These are phyloP conservation scores for Spodoptera exigua DNA, from an alignment of 2,888 invertebrate species.

Conservation along the genomic window DNA sequence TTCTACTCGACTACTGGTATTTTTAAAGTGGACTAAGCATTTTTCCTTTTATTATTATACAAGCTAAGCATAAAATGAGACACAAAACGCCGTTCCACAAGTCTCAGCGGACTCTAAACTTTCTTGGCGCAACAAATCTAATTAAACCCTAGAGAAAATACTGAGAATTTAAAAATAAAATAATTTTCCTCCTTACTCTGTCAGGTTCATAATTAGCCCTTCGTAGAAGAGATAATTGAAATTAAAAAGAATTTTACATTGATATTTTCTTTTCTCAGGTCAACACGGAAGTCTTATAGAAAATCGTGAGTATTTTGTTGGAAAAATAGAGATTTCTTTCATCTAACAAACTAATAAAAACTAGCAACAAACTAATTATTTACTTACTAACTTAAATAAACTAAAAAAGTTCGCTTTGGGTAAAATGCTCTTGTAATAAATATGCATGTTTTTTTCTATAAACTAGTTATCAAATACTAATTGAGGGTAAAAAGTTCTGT, in stretches of 20 bases:
- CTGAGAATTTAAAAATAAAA: slow-evolving; percentile 18
- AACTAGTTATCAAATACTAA: too few species aligned
- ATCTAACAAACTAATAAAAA: slow-evolving; percentile 29
- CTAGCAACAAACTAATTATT: neutral
- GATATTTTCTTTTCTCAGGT: slow-evolving; percentile 55
- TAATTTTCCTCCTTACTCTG: neutral
- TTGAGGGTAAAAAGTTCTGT: neutral
- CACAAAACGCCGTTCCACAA: slow-evolving; percentile 19
- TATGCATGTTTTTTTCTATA: too few species aligned
- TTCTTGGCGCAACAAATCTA: slow-evolving; percentile 30
- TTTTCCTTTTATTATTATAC: neutral
- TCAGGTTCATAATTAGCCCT: slow-evolving; percentile 1
- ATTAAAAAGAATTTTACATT: slow-evolving; percentile 34
- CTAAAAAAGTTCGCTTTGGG: too few species aligned
- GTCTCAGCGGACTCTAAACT: slow-evolving; percentile 21
- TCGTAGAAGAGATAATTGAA: neutral
- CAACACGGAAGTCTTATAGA: slow-evolving; percentile 60
- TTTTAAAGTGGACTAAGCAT: too few species aligned
- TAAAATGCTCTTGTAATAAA: too few species aligned
- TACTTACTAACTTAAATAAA: slow-evolving; percentile 44
- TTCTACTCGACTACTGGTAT: too few species aligned
- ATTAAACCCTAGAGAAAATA: slow-evolving; percentile 32
- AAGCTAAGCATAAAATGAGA: slow-evolving; percentile 21
- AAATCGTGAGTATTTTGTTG: slow-evolving; percentile 55
- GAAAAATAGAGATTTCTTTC: slow-evolving; percentile 29